Evolutionary conservation across 2,888 invertebrate species (phyloP).

Genomic region (Morinoia aosen): DNA sequence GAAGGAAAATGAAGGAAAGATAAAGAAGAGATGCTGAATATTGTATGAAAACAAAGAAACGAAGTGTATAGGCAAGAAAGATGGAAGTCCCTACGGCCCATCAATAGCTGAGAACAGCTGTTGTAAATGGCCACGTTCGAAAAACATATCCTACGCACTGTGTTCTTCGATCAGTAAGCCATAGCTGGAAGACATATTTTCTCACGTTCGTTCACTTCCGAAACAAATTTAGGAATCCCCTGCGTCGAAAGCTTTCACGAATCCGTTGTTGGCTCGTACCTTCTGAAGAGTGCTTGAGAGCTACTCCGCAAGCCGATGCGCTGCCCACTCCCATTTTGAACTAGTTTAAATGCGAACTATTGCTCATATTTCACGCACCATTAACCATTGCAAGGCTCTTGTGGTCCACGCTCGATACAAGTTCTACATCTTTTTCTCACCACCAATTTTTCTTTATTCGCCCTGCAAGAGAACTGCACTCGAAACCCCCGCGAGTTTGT

Average conservation of each 20-base stretch:
- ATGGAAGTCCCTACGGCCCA: neutral
- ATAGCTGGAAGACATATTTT: neutral
- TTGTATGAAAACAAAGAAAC: too few species aligned
- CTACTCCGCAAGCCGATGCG: neutral
- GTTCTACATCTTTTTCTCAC: conserved; percentile 14
- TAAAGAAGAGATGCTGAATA: too few species aligned
- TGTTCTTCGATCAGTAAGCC: neutral
- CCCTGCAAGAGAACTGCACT: neutral
- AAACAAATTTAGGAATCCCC: neutral
- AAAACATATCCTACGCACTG: neutral
- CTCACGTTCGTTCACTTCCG: neutral
- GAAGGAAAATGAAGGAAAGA: too few species aligned
- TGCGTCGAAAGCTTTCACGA: neutral
- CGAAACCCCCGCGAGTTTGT: conserved; percentile 45
- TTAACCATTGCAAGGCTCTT: conserved; percentile 1
- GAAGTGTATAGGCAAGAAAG: neutral
- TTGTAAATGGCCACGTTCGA: neutral
- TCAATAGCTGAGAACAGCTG: neutral
- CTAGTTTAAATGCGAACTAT: conserved; percentile 17
- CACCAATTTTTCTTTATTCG: conserved; percentile 44
- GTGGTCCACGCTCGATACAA: conserved; percentile 22
- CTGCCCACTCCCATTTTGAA: conserved; percentile 3
- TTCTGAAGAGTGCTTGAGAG: neutral
- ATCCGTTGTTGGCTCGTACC: conserved; percentile 1
- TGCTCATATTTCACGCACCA: conserved; percentile 29